These are phyloP conservation scores for Drosophila hamatofila DNA, from an alignment of 2,888 invertebrate genomes.

Conservation along the genomic window DNA sequence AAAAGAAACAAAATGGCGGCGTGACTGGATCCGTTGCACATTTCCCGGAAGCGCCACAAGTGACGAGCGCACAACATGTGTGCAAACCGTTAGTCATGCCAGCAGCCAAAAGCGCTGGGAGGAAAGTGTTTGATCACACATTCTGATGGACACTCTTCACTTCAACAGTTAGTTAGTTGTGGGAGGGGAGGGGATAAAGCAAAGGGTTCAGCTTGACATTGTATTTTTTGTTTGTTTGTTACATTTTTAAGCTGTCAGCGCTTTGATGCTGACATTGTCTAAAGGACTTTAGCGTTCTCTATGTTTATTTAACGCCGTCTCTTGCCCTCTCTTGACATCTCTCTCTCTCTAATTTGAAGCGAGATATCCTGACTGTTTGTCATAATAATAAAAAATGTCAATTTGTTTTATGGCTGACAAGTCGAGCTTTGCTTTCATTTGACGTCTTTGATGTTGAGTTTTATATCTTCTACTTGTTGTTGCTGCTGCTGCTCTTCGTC, in stretches of 20 bases:
- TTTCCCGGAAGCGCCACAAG: conserved; percentile 17
- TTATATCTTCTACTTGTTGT: conserved; percentile 38
- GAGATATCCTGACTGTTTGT: conserved; percentile 73
- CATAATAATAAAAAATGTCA: conserved; percentile 77
- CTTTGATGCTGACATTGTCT: conserved; percentile 7
- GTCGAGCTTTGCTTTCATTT: conserved; percentile 54
- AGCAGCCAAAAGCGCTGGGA: not conserved
- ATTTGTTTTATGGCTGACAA: conserved; percentile 76
- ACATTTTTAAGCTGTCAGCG: conserved; percentile 28
- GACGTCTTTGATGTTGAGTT: conserved; percentile 67
- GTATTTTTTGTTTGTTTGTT: conserved; percentile 20
- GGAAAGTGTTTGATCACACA: conserved; percentile 5
- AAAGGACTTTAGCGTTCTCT: not conserved
- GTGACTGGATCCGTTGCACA: conserved; percentile 17
- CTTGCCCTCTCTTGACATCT: too few relatives aligned
- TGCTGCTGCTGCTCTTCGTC: conserved; percentile 7
- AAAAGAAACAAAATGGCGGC: conserved; percentile 49
- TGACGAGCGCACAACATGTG: conserved; percentile 12
- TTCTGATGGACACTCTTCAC: conserved; percentile 10
- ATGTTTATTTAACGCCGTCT: not conserved
- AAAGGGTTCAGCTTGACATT: conserved; percentile 17
- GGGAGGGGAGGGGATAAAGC: not conserved
- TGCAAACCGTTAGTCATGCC: conserved; percentile 15
- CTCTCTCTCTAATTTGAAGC: conserved; percentile 23
- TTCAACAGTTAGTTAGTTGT: conserved; percentile 12